Evolutionary conservation across 2,113 vertebrate genomes (phyloP).

Genomic region (Xenopus borealis): DNA sequence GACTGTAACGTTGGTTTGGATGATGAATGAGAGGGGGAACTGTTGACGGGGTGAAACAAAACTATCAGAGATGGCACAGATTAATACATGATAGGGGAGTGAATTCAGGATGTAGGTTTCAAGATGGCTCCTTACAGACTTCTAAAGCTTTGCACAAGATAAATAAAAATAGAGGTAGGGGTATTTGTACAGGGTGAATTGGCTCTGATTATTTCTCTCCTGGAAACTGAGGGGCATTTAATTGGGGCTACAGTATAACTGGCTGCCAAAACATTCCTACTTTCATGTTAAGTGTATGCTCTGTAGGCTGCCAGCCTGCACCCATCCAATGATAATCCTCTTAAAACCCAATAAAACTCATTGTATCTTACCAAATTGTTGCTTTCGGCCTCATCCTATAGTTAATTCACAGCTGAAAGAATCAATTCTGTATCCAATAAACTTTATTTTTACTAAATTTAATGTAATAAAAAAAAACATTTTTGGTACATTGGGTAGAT

Average conservation of each 20-base stretch:
- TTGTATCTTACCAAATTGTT: too few species aligned
- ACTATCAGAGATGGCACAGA: conserved; percentile 6
- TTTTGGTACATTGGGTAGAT: neutral
- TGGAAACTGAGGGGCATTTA: too few species aligned
- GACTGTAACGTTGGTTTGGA: conserved; percentile 59
- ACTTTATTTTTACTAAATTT: neutral
- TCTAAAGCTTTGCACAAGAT: neutral
- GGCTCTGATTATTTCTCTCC: neutral
- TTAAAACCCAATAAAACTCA: too few species aligned
- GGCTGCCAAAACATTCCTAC: too few species aligned
- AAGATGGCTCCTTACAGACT: conserved; percentile 1
- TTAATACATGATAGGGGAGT: neutral
- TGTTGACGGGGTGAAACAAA: conserved; percentile 8
- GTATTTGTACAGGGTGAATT: neutral
- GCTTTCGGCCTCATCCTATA: too few species aligned
- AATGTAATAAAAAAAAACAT: neutral
- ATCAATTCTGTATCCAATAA: neutral
- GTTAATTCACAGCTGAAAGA: neutral
- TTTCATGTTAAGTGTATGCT: neutral
- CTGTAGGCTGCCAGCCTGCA: neutral
- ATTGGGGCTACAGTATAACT: too few species aligned
- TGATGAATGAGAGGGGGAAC: neutral
- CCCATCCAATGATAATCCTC: too few species aligned
- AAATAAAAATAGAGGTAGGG: conserved; percentile 1
- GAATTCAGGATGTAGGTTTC: neutral